phyloP scores from a whole-genome alignment of 2,797 vertebrate genomes.

The Lagodon rhomboides region DNA sequence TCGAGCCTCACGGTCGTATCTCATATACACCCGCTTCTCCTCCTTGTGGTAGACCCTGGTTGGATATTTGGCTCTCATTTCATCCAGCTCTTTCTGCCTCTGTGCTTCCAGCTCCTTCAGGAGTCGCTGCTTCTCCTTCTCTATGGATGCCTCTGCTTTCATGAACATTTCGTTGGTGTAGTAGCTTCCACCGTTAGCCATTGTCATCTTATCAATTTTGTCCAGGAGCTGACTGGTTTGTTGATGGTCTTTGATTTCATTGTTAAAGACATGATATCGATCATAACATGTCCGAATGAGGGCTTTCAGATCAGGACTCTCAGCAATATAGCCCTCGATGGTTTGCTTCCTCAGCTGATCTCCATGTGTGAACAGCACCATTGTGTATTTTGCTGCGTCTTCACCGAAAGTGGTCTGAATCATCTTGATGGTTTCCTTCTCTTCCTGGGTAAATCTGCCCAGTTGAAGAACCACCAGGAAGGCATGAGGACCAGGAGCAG shows the following conservation, averaged over 20 bases:
- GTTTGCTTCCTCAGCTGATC: constrained; percentile 66
- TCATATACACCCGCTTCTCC: constrained; percentile 38
- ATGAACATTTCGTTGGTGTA: constrained; percentile 70
- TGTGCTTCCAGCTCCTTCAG: constrained; percentile 45
- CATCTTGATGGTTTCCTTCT: constrained; percentile 46
- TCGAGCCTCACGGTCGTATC: constrained; percentile 55
- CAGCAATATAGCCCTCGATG: constrained; percentile 58
- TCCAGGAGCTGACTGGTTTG: constrained; percentile 60
- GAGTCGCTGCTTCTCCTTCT: constrained; percentile 57
- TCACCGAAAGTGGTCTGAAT: constrained; percentile 56
- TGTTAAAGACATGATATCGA: constrained; percentile 70
- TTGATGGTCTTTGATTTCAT: constrained; percentile 59
- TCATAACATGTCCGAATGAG: constrained; percentile 40
- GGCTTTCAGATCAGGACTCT: constrained; percentile 49
- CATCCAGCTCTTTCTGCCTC: constrained; percentile 44
- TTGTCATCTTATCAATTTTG: constrained; percentile 65
- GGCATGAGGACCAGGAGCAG: constrained; percentile 66
- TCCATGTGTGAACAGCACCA: constrained; percentile 71
- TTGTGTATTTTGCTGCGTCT: constrained; percentile 50
- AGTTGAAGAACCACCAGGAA: constrained; percentile 66
- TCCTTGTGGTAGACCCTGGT: neutral
- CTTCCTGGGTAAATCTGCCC: constrained; percentile 65
- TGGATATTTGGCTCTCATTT: constrained; percentile 27
- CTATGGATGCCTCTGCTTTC: constrained; percentile 62
- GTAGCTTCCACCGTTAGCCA: constrained; percentile 30